phyloP scores from a whole-genome alignment of 2,113 vertebrate species.

The Numenius arquata region DNA sequence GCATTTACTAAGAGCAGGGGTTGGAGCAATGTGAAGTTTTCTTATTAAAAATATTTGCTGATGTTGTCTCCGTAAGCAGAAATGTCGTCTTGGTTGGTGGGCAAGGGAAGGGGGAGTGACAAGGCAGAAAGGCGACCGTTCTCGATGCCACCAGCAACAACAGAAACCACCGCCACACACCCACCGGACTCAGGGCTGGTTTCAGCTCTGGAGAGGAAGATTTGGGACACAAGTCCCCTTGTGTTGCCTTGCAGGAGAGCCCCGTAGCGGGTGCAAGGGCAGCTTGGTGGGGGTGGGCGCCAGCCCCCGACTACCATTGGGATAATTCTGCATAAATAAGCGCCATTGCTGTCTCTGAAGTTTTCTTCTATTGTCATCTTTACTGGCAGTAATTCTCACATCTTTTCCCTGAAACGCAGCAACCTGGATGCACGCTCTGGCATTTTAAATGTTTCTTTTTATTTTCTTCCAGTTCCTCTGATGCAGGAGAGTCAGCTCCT shows the following conservation, averaged over 20 bases:
- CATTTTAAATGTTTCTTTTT: not conserved
- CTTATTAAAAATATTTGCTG: not conserved
- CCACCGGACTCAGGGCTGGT: not conserved
- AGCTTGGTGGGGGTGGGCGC: not conserved
- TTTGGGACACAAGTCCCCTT: not conserved
- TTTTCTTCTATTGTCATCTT: not conserved
- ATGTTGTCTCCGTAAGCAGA: not conserved
- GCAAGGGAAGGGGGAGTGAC: not conserved
- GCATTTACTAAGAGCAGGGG: not conserved
- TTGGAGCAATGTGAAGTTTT: not conserved
- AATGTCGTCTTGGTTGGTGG: fast-evolving
- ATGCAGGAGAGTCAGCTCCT: not conserved
- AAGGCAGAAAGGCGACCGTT: fast-evolving
- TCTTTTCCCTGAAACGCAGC: not conserved
- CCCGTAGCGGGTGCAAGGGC: fast-evolving
- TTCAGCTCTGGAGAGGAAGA: not conserved
- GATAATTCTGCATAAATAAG: not conserved
- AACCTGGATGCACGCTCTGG: not conserved
- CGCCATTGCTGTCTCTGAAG: not conserved
- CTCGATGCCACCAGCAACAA: fast-evolving
- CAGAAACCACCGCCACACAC: fast-evolving
- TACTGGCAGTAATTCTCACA: not conserved
- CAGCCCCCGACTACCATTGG: not conserved
- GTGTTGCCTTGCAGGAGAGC: not conserved
- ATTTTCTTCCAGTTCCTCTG: not conserved